Base-by-base conservation (phyloP, 1,140 invertebrate species). In the Melipona quadrifasciata region DNA sequence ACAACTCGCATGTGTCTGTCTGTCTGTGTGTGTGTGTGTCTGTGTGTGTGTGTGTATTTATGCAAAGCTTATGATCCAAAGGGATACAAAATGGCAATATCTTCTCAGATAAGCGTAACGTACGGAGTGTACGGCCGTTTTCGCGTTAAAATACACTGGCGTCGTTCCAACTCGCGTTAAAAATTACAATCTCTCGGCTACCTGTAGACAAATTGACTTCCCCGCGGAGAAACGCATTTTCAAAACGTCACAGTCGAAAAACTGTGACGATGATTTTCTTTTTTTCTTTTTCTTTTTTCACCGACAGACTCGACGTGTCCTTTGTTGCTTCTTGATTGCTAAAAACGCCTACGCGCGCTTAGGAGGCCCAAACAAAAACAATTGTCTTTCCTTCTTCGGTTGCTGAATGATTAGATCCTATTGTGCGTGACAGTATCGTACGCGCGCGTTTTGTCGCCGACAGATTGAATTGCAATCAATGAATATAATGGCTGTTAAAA, bases 141-240 rank as follows among this genome's bases (percentile, higher is more conserved):
- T 17, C 47, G 27, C 27, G 70, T 72, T 27, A 53, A 72, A 72
- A 72, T 72, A 72, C 82, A 71, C 71, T 58, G 39, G 67, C 75
- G 65, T 77, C 11, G 16, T 27, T n/a, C 75, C 75, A 77, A 31
- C 19, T 47, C 24, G 4, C 6, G 39, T 65, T 65, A 51, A 77
- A 64, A 24, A 58, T 64, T 64, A 51, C 10, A 16, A n/a, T 77
- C 58, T 51, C 8, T 57, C 17, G 27, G 19, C 31, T 75, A 75
- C 19, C n/a, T 51, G 75, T 16, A 64, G 51, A 65, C 75, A 65
- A 77, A 77, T 31, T 16, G 17, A 24, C 12, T 55, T 31, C 19
- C 6, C 19, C 19, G 16, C n/a, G n/a, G 24, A 61, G n/a, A n/a
- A n/a, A n/a, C n/a, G n/a, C n/a, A n/a, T n/a, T n/a, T n/a, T n/a